These are phyloP conservation scores for Coelinius sp. DNA, from an alignment of 2,888 invertebrate genomes.

Conservation along the genomic window DNA sequence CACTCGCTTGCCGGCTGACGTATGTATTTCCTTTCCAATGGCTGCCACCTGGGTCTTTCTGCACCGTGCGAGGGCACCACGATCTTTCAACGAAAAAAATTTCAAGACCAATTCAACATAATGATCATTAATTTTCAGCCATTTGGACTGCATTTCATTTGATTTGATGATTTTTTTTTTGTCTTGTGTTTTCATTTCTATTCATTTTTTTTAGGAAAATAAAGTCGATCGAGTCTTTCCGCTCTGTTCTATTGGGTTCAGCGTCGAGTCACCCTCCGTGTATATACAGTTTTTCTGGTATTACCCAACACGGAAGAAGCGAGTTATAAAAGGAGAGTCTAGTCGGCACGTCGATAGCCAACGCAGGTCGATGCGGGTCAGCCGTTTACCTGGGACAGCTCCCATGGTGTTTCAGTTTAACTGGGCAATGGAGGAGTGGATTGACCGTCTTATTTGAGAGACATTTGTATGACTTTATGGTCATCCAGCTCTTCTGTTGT, in stretches of 20 bases:
- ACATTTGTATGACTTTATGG: no score
- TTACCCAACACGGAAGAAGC: neutral
- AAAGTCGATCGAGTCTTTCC: no score
- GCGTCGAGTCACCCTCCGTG: neutral
- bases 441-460: no score
- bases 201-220: no score
- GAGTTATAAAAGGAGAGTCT: slow-evolving; percentile 16
- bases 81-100: slow-evolving; percentile 24
- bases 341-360: slow-evolving; percentile 29
- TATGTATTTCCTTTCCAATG: slow-evolving; percentile 17
- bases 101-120: slow-evolving; percentile 7
- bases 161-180: no score
- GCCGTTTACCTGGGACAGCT: slow-evolving; percentile 33
- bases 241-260: no score
- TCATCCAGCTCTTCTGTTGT: no score
- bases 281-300: neutral
- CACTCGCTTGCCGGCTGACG: slow-evolving; percentile 8
- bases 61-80: slow-evolving; percentile 32
- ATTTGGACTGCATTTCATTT: neutral
- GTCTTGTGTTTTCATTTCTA: no score
- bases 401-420: slow-evolving; percentile 9
- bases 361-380: slow-evolving; percentile 25
- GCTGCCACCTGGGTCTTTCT: slow-evolving; percentile 21
- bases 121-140: neutral
- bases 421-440: neutral